Conservation (phyloP, 23 tunicate species). For the Oikopleura dioica region DNA sequence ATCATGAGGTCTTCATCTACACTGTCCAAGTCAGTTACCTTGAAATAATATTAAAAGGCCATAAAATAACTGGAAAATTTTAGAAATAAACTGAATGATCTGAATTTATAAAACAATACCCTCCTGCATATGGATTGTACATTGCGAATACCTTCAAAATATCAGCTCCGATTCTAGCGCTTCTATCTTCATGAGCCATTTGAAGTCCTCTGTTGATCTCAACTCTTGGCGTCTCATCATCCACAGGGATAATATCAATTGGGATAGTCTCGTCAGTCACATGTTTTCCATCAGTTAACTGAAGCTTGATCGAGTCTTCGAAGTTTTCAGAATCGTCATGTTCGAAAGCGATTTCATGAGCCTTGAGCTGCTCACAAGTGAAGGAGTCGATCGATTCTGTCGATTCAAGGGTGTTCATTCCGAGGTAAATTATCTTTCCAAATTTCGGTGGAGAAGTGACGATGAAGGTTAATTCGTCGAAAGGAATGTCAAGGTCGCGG, state of each 20-base stretch:
- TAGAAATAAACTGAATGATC: too few species aligned
- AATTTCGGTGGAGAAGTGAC: constrained; percentile 33
- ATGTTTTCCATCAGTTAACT: constrained; percentile 56
- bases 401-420: constrained; percentile 13
- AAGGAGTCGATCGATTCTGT: neutral
- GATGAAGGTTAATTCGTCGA: constrained; percentile 45
- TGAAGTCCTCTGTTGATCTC: constrained; percentile 77
- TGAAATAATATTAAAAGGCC: constrained; percentile 1
- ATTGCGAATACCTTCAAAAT: too few species aligned
- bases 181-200: constrained; percentile 27
- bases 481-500: constrained; percentile 61
- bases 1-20: constrained; percentile 36
- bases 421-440: constrained; percentile 34
- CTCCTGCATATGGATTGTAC: too few species aligned
- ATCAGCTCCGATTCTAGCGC: too few species aligned
- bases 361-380: constrained; percentile 2
- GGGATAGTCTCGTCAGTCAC: constrained; percentile 32
- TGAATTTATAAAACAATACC: too few species aligned
- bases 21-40: constrained; percentile 92
- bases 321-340: constrained; percentile 89
- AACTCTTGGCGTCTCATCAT: constrained; percentile 92
- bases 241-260: constrained; percentile 59
- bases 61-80: neutral
- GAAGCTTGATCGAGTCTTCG: constrained; percentile 45
- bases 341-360: constrained; percentile 30